Base-by-base conservation (phyloP, 2,888 invertebrate species). In the Andrena hattorfiana region DNA sequence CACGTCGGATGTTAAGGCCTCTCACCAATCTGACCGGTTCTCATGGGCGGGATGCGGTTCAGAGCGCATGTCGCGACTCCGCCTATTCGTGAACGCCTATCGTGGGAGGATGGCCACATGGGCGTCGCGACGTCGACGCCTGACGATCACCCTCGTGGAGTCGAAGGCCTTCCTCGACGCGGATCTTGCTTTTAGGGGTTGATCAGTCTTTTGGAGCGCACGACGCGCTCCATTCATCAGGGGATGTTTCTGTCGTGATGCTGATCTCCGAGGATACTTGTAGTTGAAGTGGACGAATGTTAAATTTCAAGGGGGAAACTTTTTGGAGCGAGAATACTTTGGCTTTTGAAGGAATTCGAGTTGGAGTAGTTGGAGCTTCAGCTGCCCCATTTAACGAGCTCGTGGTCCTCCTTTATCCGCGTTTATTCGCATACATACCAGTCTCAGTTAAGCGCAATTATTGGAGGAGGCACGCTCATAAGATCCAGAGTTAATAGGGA, bases 1-100 rank as follows among this genome's bases (percentile, higher is more conserved):
- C 84, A 20, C 85, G 90, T 77, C 91, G 91, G 92, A 90, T 92
- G 81, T 81, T 85, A 8, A 8, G 20, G 10, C 89, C 90, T 93
- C 92, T 93, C 93, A 94, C 78, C 81, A 66, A 81, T 78, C 72
- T 69, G 26, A 5, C 56, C 26, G 20, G 60, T 23, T 42, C 69
- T 81, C 89, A 89, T 87, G 91, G 92, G 91, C 93, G 78, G 78
- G 13, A 59, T 56, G 30, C 59, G 51, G 71, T 42, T 23, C 60
- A 89, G 60, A 54, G 91, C 91, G 92, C 92, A 92, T 90, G 91
- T 88, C 87, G 69, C 62, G 60, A 69, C 79, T 70, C 83, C 83
- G 60, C 85, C 84, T 68, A 30, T 8, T 0, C 0, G 35, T 5
- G 2, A 16, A 84, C 89, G 87, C 89, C 88, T 62, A 74, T 59